A percentile compares a stretch with the other conserved stretches of the same genome.
phyloP scores from a whole-genome alignment of 2,888 invertebrate genomes.

The Chalcosyrphus nemorum region DNA sequence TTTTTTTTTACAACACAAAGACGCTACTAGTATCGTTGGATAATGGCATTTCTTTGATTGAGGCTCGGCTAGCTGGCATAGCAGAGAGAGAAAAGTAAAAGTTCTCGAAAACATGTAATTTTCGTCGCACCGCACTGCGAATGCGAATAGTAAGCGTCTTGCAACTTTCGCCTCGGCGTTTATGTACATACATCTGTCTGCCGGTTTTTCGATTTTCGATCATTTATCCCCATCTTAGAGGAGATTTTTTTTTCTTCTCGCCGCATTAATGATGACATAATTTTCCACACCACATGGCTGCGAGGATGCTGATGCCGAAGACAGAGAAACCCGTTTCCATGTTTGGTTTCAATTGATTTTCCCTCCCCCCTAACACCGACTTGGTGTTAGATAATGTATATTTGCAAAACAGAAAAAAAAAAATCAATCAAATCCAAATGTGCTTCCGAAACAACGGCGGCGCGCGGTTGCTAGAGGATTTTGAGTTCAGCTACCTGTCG shows the following conservation, averaged over 20 bases:
- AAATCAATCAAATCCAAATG: slow-evolving; percentile 65
- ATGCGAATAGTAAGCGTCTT: not conserved
- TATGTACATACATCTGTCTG: not conserved
- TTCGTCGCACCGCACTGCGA: slow-evolving; percentile 2
- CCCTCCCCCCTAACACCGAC: slow-evolving; percentile 21
- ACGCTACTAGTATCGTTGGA: not conserved
- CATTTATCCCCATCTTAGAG: slow-evolving; percentile 25
- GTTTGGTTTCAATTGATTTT: slow-evolving; percentile 36
- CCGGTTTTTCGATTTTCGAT: slow-evolving; percentile 48
- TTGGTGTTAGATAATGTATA: slow-evolving; percentile 65
- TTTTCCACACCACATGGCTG: slow-evolving; percentile 47
- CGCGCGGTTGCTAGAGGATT: slow-evolving; percentile 16
- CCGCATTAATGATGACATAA: slow-evolving; percentile 66
- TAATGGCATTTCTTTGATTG: slow-evolving; percentile 19
- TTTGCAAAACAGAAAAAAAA: slow-evolving; percentile 26
- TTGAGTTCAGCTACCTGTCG: slow-evolving; percentile 56
- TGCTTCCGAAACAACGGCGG: slow-evolving; percentile 35
- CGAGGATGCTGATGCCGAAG: slow-evolving; percentile 25
- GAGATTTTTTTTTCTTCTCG: slow-evolving; percentile 44
- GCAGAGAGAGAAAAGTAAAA: slow-evolving; percentile 62
- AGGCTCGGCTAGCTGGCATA: not conserved
- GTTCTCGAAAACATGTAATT: slow-evolving; percentile 57
- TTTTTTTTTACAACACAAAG: slow-evolving; percentile 11
- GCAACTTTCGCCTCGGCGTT: slow-evolving; percentile 52
- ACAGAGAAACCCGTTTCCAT: slow-evolving; percentile 42